These are phyloP conservation scores for Mus spicilegus DNA, from an alignment of 2,113 vertebrate species.

Conservation along the genomic window DNA sequence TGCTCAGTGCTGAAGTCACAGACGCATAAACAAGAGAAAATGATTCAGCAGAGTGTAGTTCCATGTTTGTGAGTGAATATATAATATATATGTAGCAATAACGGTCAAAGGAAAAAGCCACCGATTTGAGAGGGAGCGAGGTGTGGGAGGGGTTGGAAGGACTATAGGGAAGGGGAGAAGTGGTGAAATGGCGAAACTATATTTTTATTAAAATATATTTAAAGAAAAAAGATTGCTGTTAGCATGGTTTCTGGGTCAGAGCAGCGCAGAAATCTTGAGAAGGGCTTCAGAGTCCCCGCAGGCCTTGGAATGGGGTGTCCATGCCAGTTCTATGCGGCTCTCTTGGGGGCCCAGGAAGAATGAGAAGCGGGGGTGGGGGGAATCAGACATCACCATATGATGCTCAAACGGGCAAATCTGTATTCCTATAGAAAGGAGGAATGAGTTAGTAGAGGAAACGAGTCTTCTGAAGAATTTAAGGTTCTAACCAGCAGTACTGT, in stretches of 20 bases:
- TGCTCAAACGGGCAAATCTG: neutral
- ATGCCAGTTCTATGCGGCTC: neutral
- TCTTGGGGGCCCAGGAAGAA: slow-evolving; percentile 38
- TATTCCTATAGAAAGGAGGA: slow-evolving; percentile 10
- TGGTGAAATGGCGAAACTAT: neutral
- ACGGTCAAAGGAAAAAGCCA: neutral
- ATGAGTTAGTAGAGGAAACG: slow-evolving; percentile 44
- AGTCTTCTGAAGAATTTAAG: slow-evolving; percentile 21
- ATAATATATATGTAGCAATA: neutral
- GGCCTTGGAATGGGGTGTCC: slow-evolving; percentile 5
- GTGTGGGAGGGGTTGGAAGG: neutral
- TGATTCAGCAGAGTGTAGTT: neutral
- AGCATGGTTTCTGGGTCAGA: slow-evolving; percentile 65
- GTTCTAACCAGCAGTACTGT: neutral
- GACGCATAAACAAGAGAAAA: neutral
- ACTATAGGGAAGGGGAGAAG: neutral
- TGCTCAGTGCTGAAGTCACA: neutral
- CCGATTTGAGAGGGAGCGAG: neutral
- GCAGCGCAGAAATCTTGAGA: slow-evolving; percentile 50
- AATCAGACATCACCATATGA: neutral
- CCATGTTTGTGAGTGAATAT: neutral
- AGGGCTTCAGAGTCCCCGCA: neutral
- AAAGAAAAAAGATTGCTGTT: neutral
- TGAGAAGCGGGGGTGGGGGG: neutral
- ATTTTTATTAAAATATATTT: neutral